Base-by-base conservation (phyloP, 1,140 invertebrate species). In the Aricia agestis region DNA sequence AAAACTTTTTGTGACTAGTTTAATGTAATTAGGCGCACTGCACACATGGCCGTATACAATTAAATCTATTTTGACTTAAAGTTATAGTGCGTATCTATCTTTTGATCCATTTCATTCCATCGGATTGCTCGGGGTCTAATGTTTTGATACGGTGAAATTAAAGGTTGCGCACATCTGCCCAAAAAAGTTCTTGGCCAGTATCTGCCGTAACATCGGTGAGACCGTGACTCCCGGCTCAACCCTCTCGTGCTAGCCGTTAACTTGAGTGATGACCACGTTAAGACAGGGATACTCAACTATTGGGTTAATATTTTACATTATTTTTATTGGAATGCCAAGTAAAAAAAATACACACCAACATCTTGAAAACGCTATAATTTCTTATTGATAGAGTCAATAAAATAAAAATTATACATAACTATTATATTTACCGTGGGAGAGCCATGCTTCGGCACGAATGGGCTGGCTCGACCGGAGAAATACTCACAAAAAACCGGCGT, bases 91-190 rank as follows among this genome's bases (percentile, higher is more conserved):
- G 59, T 61, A 31, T 69, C 13, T n/a, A 32, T 59, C 57, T 42
- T 63, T 13, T 66, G 31, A 70, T n/a, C n/a, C n/a, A n/a, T n/a
- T n/a, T n/a, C n/a, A 72, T 76, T 71, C 63, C 73, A 71, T 71
- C 71, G 17, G 25, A 3, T 52, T 52, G 57, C 63, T 9, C 36
- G 36, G 36, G 36, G 36, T 74, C 78, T 82, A 83, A 87, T 89
- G 84, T 90, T 91, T 86, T 89, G 87, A 89, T 91, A 88, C 86
- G 85, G 72, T 85, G 79, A 80, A 89, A 89, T 89, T 91, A 89
- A 78, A 80, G 74, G 78, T 74, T 72, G 77, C 78, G 72, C 81
- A 70, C 78, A 91, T 91, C 89, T 91, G 89, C 87, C 86, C 67
- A 68, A 75, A 81, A 87, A 81, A 72, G 76, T 74, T 72, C 76